Evolutionary conservation across 2,113 vertebrate species (phyloP), one percentile per base, ranked within the genome.

Genomic region (Daubentonia madagascariensis): DNA sequence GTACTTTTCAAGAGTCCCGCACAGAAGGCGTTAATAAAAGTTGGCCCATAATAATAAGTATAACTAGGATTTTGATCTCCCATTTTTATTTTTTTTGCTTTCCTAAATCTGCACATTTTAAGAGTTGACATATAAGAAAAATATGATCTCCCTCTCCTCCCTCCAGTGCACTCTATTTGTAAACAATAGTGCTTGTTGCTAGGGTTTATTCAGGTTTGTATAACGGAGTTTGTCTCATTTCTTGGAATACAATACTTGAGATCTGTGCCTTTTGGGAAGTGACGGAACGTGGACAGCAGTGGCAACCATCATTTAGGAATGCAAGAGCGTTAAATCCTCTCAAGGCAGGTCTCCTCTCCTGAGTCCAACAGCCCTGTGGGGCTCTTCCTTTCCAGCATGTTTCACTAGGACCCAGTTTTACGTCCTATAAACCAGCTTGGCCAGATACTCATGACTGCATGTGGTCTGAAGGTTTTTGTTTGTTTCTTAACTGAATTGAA

Each of bases 401-500:
- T 78, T 83, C 50, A 37, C n/a, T 75, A 25, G 91, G 54, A 89
- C 52, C 45, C 65, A 54, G 13, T 14, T 59, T 91, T 40, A 13
- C 22, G 61, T 91, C 32, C 37, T 45, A 0, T 23, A 70, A 43
- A 63, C 40, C 20, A 70, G 0, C 3, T 3, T 23, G 9, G 32
- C 45, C 83, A 65, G n/a, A 70, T 61, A 32, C 45, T 73, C 2
- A 0, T 54, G 72, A 65, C 20, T 89, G 6, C n/a, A 63, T 40
- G 50, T 50, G 52, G 37, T 90, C 11, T 76, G 48, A 96, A 65
- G 61, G 50, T 59, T 78, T 84, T 68, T 5, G 70, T 5, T 76
- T 94, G 32, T 45, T 87, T 94, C 73, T 68, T 32, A 97, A 52
- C 48, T 73, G 78, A 89, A 54, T 92, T 79, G 79, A 73, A 10